Conservation (phyloP, 2,113 vertebrate species). For the Formicarius rufipectus region DNA sequence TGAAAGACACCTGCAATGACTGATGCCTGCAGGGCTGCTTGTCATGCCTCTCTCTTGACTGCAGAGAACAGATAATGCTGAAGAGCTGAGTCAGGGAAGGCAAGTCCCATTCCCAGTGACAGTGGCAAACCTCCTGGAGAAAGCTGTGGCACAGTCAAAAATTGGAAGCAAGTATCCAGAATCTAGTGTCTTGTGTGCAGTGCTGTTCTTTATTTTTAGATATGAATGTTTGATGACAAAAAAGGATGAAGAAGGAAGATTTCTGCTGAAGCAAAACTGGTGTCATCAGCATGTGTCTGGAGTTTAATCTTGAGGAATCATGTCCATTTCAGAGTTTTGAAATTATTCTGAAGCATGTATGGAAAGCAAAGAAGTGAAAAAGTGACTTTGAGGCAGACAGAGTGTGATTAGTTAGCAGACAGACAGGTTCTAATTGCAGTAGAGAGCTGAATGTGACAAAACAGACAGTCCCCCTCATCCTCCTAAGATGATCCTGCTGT, state of each 20-base stretch:
- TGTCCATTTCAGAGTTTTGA: background rate
- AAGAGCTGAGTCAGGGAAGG: background rate
- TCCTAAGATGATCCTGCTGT: background rate
- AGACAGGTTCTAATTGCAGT: constrained; percentile 6
- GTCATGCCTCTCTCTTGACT: background rate
- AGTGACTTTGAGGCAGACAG: background rate
- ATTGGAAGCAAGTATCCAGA: background rate
- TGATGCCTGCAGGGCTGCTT: background rate
- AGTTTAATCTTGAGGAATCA: background rate
- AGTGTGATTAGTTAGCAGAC: background rate
- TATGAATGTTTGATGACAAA: background rate
- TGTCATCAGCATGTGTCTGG: background rate
- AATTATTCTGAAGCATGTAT: background rate
- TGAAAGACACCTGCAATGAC: background rate
- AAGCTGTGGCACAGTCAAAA: background rate
- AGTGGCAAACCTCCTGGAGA: background rate
- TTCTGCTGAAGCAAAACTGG: background rate
- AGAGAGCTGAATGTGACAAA: background rate
- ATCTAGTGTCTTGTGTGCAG: background rate
- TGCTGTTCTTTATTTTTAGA: background rate
- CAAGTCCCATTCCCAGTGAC: background rate
- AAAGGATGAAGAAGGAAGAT: background rate
- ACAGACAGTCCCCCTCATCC: background rate
- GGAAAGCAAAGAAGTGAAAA: background rate
- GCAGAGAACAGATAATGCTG: background rate